These are phyloP conservation scores for Dolomedes plantarius DNA, from an alignment of 2,888 invertebrate genomes.

Conservation along the genomic window DNA sequence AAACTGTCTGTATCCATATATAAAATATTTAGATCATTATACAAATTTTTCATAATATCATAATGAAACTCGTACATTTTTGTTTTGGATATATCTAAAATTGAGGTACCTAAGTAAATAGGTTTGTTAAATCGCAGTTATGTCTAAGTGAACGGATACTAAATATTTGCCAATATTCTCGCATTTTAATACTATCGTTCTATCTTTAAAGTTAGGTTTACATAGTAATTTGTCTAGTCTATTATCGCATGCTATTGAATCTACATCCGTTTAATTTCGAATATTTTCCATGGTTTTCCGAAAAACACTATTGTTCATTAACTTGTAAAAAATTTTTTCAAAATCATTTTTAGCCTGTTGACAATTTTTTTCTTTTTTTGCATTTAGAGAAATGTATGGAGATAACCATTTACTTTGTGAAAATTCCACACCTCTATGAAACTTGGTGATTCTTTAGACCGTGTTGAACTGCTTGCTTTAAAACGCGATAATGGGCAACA, in stretches of 20 bases:
- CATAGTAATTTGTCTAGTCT: conserved; percentile 24
- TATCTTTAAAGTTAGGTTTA: conserved; percentile 54
- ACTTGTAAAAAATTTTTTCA: conserved; percentile 76
- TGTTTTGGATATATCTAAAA: background rate
- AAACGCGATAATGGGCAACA: conserved; percentile 2
- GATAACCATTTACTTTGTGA: conserved; percentile 35
- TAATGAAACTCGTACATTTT: conserved; percentile 1
- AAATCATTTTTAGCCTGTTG: conserved; percentile 75
- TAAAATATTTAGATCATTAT: background rate
- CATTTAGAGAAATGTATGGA: conserved; percentile 67
- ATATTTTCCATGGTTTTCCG: conserved; percentile 76
- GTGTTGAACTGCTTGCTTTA: background rate
- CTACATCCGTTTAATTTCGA: conserved; percentile 74
- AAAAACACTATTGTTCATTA: conserved; percentile 76
- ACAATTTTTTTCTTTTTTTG: background rate
- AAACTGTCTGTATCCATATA: background rate
- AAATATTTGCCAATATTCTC: conserved; percentile 1
- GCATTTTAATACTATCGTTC: conserved; percentile 38
- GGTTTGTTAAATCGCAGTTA: conserved; percentile 48
- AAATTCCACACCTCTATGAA: conserved; percentile 72
- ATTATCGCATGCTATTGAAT: conserved; percentile 51
- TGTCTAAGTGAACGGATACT: conserved; percentile 30
- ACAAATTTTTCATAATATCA: background rate
- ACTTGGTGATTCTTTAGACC: conserved; percentile 73
- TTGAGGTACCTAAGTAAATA: background rate